Evolutionary conservation across 2,797 vertebrate species (phyloP).

Genomic region (Neopelma chrysocephalum): DNA sequence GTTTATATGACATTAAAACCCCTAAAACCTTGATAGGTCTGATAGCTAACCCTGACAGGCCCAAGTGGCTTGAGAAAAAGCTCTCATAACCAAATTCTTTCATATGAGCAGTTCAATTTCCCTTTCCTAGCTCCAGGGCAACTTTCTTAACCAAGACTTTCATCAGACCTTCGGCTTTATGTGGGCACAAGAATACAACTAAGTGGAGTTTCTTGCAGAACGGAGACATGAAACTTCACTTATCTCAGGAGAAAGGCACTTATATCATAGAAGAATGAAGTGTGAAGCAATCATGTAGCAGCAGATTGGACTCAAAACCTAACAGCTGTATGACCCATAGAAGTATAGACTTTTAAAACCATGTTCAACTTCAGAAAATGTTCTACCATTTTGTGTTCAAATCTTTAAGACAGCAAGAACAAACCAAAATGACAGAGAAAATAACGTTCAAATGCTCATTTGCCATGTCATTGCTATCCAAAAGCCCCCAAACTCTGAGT

Average conservation of each 20-base stretch:
- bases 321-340: background rate
- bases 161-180: background rate
- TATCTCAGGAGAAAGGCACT: background rate
- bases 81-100: conserved; percentile 14
- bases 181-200: background rate
- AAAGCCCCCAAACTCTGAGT: background rate
- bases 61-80: background rate
- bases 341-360: background rate
- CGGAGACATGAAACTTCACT: background rate
- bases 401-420: background rate
- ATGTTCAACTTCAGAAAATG: background rate
- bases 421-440: background rate
- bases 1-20: background rate
- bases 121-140: background rate
- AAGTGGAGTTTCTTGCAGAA: background rate
- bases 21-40: background rate
- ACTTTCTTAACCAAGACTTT: background rate
- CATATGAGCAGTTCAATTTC: background rate
- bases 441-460: background rate
- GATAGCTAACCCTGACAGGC: background rate
- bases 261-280: background rate
- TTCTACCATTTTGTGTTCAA: background rate
- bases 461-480: background rate
- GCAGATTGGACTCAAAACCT: background rate
- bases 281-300: background rate